phyloP scores from a whole-genome alignment of 2,888 invertebrate species.

The Ligdia adustata region DNA sequence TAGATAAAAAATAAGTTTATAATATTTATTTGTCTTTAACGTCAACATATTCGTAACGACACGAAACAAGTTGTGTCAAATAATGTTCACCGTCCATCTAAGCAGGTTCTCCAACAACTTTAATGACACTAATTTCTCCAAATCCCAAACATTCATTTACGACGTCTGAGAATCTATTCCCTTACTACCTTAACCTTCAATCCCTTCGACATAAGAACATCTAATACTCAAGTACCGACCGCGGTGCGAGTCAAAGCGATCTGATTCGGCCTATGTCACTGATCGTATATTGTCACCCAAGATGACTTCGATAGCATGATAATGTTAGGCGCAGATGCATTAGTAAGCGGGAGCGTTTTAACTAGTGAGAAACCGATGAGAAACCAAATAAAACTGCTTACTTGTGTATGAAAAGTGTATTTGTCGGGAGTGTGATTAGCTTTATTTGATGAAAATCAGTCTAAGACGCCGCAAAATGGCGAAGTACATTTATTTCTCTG shows the following conservation, averaged over 20 bases:
- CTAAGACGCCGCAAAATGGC: too few relatives aligned
- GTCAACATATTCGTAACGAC: too few relatives aligned
- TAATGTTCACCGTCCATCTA: background rate
- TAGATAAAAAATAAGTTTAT: too few relatives aligned
- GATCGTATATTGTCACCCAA: constrained; percentile 81
- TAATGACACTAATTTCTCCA: constrained; percentile 11
- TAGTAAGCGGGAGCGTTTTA: constrained; percentile 40
- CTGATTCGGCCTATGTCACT: constrained; percentile 66
- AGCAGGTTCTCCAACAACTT: background rate
- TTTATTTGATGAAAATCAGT: too few relatives aligned
- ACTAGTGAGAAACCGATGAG: background rate
- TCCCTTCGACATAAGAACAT: constrained; percentile 55
- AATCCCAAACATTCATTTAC: constrained; percentile 11
- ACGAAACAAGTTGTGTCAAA: too few relatives aligned
- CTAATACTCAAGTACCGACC: constrained; percentile 43
- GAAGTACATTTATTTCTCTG: too few relatives aligned
- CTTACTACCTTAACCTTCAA: constrained; percentile 31
- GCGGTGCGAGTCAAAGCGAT: constrained; percentile 75
- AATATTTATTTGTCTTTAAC: too few relatives aligned
- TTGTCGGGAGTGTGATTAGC: too few relatives aligned
- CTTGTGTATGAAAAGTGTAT: too few relatives aligned
- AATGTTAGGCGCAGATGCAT: constrained; percentile 39
- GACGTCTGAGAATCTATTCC: constrained; percentile 12
- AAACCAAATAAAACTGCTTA: too few relatives aligned
- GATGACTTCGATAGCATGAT: constrained; percentile 75